Conservation (phyloP, 2,888 invertebrate species). For the Coremacera marginata region DNA sequence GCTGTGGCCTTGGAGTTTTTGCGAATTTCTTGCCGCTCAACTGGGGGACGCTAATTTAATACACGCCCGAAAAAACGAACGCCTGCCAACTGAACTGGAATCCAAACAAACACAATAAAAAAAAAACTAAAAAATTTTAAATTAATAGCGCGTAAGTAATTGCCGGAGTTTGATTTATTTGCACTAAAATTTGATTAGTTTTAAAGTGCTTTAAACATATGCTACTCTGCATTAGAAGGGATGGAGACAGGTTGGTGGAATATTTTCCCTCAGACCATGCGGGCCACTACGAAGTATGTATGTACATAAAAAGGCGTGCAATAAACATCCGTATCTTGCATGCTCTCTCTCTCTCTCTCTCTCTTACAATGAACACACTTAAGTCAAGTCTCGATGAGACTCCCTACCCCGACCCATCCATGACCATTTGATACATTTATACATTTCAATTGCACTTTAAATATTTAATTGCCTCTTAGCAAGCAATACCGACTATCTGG, state of each 20-base stretch:
- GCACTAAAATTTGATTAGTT: slow-evolving; percentile 49
- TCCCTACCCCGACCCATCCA: neutral
- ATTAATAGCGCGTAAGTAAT: slow-evolving; percentile 57
- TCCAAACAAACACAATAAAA: slow-evolving; percentile 33
- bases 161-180: slow-evolving; percentile 42
- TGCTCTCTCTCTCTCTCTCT: neutral
- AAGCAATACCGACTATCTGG: neutral
- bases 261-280: neutral
- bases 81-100: slow-evolving; percentile 35
- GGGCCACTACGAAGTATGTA: neutral
- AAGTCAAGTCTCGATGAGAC: neutral
- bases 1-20: neutral
- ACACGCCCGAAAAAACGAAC: slow-evolving; percentile 35
- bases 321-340: neutral
- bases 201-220: slow-evolving; percentile 20
- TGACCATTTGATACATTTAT: neutral
- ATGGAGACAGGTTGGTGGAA: neutral
- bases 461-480: slow-evolving; percentile 34
- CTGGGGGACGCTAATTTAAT: slow-evolving; percentile 33
- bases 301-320: neutral
- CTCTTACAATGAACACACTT: neutral
- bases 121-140: slow-evolving; percentile 51
- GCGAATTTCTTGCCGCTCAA: neutral
- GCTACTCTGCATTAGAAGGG: neutral
- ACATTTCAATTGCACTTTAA: slow-evolving; percentile 33